Evolutionary conservation across 2,888 invertebrate genomes (phyloP).

Genomic region (Toxonevra muliebris): DNA sequence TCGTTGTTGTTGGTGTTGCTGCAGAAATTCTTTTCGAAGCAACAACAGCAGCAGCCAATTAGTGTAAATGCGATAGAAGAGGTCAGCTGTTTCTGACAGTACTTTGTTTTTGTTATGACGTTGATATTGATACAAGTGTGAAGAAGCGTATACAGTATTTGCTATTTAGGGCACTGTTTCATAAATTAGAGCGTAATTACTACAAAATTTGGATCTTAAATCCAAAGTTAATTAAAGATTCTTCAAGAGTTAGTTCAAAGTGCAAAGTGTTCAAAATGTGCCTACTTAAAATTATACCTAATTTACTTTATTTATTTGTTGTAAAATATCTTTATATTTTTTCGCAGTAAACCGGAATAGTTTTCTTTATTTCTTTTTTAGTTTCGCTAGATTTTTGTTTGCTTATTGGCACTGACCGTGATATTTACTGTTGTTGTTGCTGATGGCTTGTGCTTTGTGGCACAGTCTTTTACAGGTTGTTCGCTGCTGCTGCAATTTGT

Average conservation of each 20-base stretch:
- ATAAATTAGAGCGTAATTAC: too few relatives aligned
- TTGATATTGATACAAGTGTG: too few relatives aligned
- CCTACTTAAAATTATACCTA: background rate
- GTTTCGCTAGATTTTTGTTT: background rate
- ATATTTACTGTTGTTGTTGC: background rate
- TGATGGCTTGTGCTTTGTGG: background rate
- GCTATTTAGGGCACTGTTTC: background rate
- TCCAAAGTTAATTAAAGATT: background rate
- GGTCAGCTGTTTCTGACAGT: constrained; percentile 50
- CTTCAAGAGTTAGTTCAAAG: background rate
- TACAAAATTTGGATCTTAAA: too few relatives aligned
- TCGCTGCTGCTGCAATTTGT: background rate
- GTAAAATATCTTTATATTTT: background rate
- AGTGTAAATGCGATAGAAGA: constrained; percentile 28
- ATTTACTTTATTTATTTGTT: too few relatives aligned
- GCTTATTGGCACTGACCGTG: background rate
- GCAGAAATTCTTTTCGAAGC: too few relatives aligned
- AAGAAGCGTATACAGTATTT: background rate
- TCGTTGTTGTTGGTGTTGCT: too few relatives aligned
- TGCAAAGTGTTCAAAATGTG: background rate
- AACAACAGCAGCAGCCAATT: background rate
- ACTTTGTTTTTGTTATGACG: constrained; percentile 10
- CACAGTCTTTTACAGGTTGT: too few relatives aligned
- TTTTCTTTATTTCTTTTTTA: background rate
- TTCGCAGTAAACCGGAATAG: too few relatives aligned